Percentiles rank a stretch among this genome's conserved stretches.
phyloP scores from a whole-genome alignment of 1,140 invertebrate genomes.

The Probaryconus sp. region DNA sequence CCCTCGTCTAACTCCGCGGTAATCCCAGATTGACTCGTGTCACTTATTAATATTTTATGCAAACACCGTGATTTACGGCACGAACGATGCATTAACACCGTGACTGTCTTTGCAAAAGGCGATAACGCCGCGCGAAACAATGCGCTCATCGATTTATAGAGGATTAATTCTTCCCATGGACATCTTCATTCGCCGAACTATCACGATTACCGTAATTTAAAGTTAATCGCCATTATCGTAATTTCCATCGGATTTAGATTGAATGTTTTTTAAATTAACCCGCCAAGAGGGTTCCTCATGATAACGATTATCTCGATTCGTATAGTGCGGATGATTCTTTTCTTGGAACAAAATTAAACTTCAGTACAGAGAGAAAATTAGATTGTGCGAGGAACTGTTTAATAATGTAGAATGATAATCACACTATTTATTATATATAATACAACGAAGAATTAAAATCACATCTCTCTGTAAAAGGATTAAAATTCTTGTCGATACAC shows the following conservation, averaged over 20 bases:
- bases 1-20: conserved; percentile 59
- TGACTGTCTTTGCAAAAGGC: conserved; percentile 55
- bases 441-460: no score
- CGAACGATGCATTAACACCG: conserved; percentile 64
- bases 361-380: no score
- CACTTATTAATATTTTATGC: conserved; percentile 80
- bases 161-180: conserved; percentile 41
- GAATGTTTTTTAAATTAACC: no score
- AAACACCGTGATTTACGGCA: conserved; percentile 77
- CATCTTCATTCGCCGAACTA: conserved; percentile 39
- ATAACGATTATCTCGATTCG: no score
- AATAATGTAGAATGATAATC: no score
- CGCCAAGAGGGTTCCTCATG: no score
- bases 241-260: neutral
- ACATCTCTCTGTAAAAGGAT: no score
- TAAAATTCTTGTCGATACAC: no score
- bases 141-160: conserved; percentile 48
- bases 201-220: conserved; percentile 25
- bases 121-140: conserved; percentile 56
- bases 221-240: conserved; percentile 20
- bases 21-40: conserved; percentile 79
- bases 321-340: no score
- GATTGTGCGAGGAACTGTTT: no score
- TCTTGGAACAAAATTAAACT: no score
- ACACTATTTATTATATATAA: no score